Base-by-base conservation (phyloP, 2,888 invertebrate genomes). In the Ceraclea dissimilis region DNA sequence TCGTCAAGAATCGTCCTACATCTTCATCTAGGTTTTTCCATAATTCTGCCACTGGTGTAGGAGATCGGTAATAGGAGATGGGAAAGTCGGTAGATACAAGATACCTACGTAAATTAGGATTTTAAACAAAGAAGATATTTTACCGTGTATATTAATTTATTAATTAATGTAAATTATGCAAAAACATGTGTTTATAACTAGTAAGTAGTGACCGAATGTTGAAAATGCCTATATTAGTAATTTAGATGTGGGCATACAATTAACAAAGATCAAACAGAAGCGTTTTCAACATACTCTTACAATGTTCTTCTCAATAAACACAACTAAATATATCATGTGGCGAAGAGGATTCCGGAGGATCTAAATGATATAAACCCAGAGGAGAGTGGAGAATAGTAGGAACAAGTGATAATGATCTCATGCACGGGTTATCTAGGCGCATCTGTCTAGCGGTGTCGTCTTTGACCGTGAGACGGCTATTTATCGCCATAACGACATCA, bases 331-430 rank as follows among this genome's bases (percentile, higher is more conserved):
- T 39, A 39, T 39, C 39, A 39, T 13, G 5, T 13, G 16, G 39
- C 13, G 39, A 39, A 39, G 13, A 39, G 39, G 47, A 47, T 26
- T 51, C 51, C n/a, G 34, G n/a, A n/a, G n/a, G n/a, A n/a, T 50
- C 43, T 26, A 51, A 54, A 57, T 51, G 54, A 49, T 51, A 48
- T 51, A 54, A 51, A 48, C 54, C 49, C 33, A 44, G 47, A 34
- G 22, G 48, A 49, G 39, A 43, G 17, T 26, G 26, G 21, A 39
- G 51, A 55, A 54, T 58, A 58, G 58, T 56, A 58, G 50, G 56
- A 58, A 58, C 58, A 58, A 51, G 57, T 58, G 60, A 61, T 61
- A 61, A 59, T 52, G 60, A 61, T 61, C 60, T 61, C 43, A 54
- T 54, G 56, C 55, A 43, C 52, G 31, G 52, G 43, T 58, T 60